A percentile compares a stretch with the other conserved stretches of the same genome.
Evolutionary conservation across 2,888 invertebrate genomes (phyloP).

Genomic region (Anorthoa munda): DNA sequence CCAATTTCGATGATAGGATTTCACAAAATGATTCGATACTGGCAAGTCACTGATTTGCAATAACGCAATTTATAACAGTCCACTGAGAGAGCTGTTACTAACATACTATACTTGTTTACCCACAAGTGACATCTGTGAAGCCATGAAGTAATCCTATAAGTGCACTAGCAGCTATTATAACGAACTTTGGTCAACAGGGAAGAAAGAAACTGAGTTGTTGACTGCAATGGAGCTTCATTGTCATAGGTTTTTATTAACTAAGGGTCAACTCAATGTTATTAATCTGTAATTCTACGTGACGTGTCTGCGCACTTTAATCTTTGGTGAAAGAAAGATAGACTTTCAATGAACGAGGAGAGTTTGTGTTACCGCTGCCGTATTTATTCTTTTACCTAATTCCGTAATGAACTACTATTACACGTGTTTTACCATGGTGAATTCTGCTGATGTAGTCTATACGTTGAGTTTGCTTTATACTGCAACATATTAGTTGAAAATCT

Average conservation of each 20-base stretch:
- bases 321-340: slow-evolving; percentile 55
- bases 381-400: slow-evolving; percentile 67
- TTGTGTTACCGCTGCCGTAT: slow-evolving; percentile 65
- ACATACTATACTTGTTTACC: slow-evolving; percentile 6
- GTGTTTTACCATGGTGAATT: slow-evolving; percentile 22
- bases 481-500: neutral
- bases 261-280: neutral
- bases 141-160: slow-evolving; percentile 13
- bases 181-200: too few relatives aligned
- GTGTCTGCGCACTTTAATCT: slow-evolving; percentile 51
- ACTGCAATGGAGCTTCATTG: too few relatives aligned
- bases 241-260: neutral
- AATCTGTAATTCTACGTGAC: neutral
- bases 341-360: slow-evolving; percentile 64
- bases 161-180: neutral
- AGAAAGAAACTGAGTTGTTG: too few relatives aligned
- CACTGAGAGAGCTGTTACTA: slow-evolving; percentile 18
- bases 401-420: slow-evolving; percentile 58
- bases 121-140: slow-evolving; percentile 19
- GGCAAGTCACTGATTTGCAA: slow-evolving; percentile 13
- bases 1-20: neutral
- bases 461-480: neutral
- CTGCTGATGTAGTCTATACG: neutral
- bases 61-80: slow-evolving; percentile 11
- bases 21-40: slow-evolving; percentile 2